These are phyloP conservation scores for Lytechinus pictus DNA, from an alignment of 35 echinoderm and acorn worm species.

Conservation along the genomic window DNA sequence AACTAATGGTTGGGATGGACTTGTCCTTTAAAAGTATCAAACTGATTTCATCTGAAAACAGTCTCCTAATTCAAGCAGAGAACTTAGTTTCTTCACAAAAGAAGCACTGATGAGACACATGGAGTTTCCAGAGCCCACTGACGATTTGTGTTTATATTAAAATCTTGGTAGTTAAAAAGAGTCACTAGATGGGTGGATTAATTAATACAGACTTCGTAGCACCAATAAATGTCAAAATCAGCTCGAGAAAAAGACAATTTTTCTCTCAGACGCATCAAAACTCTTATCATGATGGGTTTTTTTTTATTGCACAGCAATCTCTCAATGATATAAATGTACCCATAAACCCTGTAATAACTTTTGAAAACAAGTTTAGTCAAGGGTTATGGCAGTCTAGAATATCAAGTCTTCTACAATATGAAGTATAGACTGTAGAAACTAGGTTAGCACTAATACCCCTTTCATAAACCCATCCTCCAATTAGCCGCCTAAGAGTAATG, in stretches of 20 bases:
- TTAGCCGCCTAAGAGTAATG: too few species aligned
- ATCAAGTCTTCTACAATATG: background rate
- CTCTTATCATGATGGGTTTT: background rate
- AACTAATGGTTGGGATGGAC: too few species aligned
- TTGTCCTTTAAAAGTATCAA: too few species aligned
- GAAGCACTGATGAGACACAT: too few species aligned
- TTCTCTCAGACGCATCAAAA: background rate
- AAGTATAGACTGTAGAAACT: background rate
- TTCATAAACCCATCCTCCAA: too few species aligned
- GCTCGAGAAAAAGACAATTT: background rate
- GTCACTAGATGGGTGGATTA: background rate
- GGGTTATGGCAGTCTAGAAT: background rate
- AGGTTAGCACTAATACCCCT: background rate
- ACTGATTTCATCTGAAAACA: too few species aligned
- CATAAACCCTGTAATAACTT: background rate
- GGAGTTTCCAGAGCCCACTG: too few species aligned
- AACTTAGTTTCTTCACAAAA: too few species aligned
- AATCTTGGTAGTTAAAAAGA: too few species aligned
- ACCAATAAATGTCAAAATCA: background rate
- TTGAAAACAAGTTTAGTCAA: background rate
- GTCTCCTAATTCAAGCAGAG: too few species aligned
- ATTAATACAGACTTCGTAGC: background rate
- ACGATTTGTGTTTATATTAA: too few species aligned
- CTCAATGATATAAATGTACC: background rate
- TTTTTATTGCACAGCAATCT: slow-evolving; percentile 4